A percentile compares a stretch with the other conserved stretches of the same genome.
Evolutionary conservation across 2,888 invertebrate genomes (phyloP).

Genomic region (Horisme vitalbata): DNA sequence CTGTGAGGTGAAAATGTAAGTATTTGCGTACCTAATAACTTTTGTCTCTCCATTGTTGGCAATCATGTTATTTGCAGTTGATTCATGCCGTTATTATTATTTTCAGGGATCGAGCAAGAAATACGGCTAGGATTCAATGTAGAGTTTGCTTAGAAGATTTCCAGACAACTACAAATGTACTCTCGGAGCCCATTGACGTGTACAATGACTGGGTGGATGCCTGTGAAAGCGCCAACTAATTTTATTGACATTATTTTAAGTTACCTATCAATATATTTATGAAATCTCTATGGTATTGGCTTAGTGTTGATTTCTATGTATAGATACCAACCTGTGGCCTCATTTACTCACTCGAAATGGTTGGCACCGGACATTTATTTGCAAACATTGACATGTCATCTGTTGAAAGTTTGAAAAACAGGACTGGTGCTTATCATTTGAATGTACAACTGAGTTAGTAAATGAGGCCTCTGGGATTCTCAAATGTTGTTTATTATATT

Average conservation of each 20-base stretch:
- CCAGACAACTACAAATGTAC: conserved; percentile 96
- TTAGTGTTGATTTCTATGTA: too few species aligned
- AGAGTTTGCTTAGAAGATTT: conserved; percentile 98
- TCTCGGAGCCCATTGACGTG: conserved; percentile 98
- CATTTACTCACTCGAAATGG: too few species aligned
- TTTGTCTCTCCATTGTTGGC: neutral
- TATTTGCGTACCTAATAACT: conserved; percentile 28
- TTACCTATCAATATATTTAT: conserved; percentile 27
- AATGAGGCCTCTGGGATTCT: too few species aligned
- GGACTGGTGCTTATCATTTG: too few species aligned
- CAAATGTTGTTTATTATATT: too few species aligned
- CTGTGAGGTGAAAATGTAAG: conserved; percentile 99
- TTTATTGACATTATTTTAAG: conserved; percentile 36
- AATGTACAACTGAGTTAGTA: too few species aligned
- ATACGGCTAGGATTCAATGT: conserved; percentile 97
- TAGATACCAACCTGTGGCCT: too few species aligned
- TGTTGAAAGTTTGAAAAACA: too few species aligned
- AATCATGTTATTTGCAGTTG: neutral
- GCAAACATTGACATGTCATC: too few species aligned
- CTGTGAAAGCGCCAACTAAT: conserved; percentile 93
- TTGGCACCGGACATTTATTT: too few species aligned
- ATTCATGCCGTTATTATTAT: neutral
- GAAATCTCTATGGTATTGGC: conserved; percentile 21
- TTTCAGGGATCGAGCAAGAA: conserved; percentile 95
- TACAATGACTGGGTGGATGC: conserved; percentile 99